phyloP scores from a whole-genome alignment of 1,140 invertebrate species.

The Rhynchophorus ferrugineus region DNA sequence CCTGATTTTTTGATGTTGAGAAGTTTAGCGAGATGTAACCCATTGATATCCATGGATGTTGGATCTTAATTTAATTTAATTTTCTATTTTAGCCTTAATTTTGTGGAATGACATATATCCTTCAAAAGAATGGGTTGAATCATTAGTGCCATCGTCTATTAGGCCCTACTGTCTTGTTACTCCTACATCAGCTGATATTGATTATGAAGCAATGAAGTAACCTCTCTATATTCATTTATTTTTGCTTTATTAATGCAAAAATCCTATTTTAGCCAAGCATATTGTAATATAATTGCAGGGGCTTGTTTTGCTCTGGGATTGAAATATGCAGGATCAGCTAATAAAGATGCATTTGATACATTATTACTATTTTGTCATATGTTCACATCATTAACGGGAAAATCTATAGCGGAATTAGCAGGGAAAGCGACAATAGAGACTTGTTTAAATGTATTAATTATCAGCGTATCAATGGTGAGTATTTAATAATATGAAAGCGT shows the following conservation, averaged over 20 bases:
- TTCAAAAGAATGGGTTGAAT: slow-evolving; percentile 75
- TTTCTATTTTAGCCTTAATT: slow-evolving; percentile 50
- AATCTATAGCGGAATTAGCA: slow-evolving; percentile 74
- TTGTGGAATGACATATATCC: slow-evolving; percentile 82
- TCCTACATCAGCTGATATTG: slow-evolving; percentile 59
- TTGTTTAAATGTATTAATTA: slow-evolving; percentile 74
- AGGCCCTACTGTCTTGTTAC: slow-evolving; percentile 61
- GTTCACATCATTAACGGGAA: slow-evolving; percentile 56
- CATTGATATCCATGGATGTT: background rate
- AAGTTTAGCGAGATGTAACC: slow-evolving; percentile 60
- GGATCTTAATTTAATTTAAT: background rate
- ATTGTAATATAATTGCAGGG: slow-evolving; percentile 91
- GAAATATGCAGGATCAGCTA: slow-evolving; percentile 87
- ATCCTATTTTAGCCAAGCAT: slow-evolving; percentile 85
- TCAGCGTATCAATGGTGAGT: slow-evolving; percentile 70
- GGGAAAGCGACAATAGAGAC: slow-evolving; percentile 86
- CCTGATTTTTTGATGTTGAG: slow-evolving; percentile 88
- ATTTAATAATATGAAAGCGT: slow-evolving; percentile 1
- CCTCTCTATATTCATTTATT: background rate
- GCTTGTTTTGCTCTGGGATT: slow-evolving; percentile 90
- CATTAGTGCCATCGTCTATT: slow-evolving; percentile 71
- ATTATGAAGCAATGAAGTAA: slow-evolving; percentile 93
- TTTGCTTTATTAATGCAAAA: slow-evolving; percentile 7
- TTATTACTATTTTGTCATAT: slow-evolving; percentile 60
- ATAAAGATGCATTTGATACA: slow-evolving; percentile 70